These are phyloP conservation scores for Phengaris arion DNA, from an alignment of 2,888 invertebrate species.

Conservation along the genomic window DNA sequence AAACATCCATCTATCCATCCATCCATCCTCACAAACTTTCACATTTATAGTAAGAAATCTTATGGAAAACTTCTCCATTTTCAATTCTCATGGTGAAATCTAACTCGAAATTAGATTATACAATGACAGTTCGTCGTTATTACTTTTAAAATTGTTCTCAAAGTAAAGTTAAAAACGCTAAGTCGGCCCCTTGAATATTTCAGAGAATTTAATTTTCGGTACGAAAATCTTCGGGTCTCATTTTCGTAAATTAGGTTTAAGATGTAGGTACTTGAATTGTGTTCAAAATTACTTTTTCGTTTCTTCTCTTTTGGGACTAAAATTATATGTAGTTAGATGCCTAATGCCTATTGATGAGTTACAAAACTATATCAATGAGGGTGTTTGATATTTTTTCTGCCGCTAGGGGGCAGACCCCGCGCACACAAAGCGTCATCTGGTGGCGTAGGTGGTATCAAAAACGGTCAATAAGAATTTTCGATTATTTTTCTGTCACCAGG, in stretches of 20 bases:
- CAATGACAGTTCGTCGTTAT: conserved; percentile 3
- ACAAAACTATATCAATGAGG: too few relatives aligned
- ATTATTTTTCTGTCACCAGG: too few relatives aligned
- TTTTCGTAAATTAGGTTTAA: neutral
- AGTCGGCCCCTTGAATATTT: neutral
- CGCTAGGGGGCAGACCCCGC: too few relatives aligned
- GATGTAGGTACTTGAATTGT: conserved; percentile 2
- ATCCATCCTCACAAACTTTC: neutral
- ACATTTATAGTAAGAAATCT: neutral
- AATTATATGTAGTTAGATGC: neutral
- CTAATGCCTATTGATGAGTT: too few relatives aligned
- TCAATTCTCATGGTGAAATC: neutral
- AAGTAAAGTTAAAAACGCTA: conserved; percentile 3
- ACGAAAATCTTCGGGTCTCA: neutral
- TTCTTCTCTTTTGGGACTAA: neutral
- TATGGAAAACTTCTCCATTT: too few relatives aligned
- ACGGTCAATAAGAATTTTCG: too few relatives aligned
- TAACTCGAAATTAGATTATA: neutral
- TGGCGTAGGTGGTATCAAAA: too few relatives aligned
- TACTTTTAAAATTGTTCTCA: neutral
- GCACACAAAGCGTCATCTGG: too few relatives aligned
- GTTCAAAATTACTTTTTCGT: neutral
- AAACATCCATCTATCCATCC: too few relatives aligned
- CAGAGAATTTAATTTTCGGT: neutral
- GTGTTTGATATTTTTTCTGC: too few relatives aligned